Base-by-base conservation (phyloP, 2,113 vertebrate genomes). In the Boulengeromyrus knoepffleri region DNA sequence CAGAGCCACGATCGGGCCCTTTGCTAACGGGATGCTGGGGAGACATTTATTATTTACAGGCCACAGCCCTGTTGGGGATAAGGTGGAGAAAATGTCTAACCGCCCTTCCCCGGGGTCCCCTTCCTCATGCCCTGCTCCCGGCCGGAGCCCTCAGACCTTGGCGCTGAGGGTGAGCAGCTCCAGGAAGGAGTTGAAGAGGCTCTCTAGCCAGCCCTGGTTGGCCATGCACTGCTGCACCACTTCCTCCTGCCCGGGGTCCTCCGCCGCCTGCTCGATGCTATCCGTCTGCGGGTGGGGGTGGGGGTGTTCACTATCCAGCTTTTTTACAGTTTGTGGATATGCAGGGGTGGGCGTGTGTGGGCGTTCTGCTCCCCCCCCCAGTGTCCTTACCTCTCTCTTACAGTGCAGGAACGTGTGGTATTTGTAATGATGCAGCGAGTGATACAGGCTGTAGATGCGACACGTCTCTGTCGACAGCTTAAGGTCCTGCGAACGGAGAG, bases 201-300 rank as follows among this genome's bases (percentile, higher is more conserved):
- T 97, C 91, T 98, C 97, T 87, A 97, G 94, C 97, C 97, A 98
- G 3, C 96, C 95, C 92, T 97, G 97, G 94, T 98, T 97, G 47
- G 97, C 96, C 97, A 98, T 98, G 91, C 97, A 98, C 95, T 97
- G 97, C 95, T 98, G 97, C 53, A 98, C 97, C 90, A 98, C 97
- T 93, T 98, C 97, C 94, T 98, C 97, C 94, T 98, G 97, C 0
- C 97, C 97, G 6, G 97, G 95, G 94, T 98, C 97, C 90, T 97
- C 97, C 0, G 96, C 95, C 0, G 96, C 96, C 89, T 97, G 97
- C 93, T 97, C 96, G 24, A 97, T 96, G 88, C 96, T 97, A 93
- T 96, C 96, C 58, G 97, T 98, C 97, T 97, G 95, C 5, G 87
- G 89, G 31, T 19, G 49, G 47, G 36, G n/a, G 89, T n/a, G 19